These are phyloP conservation scores for Lamproptera curius DNA, from an alignment of 2,888 invertebrate species.

Conservation along the genomic window DNA sequence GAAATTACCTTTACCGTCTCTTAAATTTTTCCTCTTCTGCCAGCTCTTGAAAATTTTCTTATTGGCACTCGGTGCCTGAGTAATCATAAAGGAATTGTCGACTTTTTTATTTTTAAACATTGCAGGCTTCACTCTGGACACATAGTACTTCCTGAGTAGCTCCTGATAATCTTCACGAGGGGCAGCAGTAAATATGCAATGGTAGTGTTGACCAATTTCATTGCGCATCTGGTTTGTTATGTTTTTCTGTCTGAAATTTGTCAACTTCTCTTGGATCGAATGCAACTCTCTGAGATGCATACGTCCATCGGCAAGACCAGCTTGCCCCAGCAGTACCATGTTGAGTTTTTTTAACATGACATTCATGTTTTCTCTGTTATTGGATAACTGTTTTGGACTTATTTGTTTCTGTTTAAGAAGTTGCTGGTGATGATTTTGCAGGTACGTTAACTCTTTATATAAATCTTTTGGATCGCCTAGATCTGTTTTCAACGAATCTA, in stretches of 20 bases:
- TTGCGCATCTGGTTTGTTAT: constrained; percentile 59
- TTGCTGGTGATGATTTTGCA: constrained; percentile 63
- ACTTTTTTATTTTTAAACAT: constrained; percentile 34
- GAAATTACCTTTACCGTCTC: constrained; percentile 4
- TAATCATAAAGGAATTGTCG: constrained; percentile 34
- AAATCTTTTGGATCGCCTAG: constrained; percentile 71
- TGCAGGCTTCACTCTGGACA: constrained; percentile 26
- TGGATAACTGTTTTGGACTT: constrained; percentile 45
- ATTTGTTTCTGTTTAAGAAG: constrained; percentile 52
- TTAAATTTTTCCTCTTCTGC: constrained; percentile 31
- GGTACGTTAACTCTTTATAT: constrained; percentile 57
- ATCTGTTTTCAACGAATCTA: constrained; percentile 58
- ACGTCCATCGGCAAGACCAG: constrained; percentile 73
- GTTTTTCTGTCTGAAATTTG: constrained; percentile 42
- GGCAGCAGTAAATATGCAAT: constrained; percentile 67
- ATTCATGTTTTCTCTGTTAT: constrained; percentile 60
- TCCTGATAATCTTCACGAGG: constrained; percentile 60
- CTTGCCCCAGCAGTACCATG: constrained; percentile 79
- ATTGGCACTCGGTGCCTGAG: constrained; percentile 31
- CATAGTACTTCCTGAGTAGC: constrained; percentile 48
- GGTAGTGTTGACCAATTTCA: constrained; percentile 72
- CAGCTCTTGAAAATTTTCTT: constrained; percentile 33
- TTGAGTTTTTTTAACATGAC: constrained; percentile 69
- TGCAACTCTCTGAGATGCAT: constrained; percentile 63
- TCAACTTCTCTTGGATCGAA: constrained; percentile 48